Conservation (phyloP, 2,888 invertebrate genomes). For the Trichogramma dendrolimi region DNA sequence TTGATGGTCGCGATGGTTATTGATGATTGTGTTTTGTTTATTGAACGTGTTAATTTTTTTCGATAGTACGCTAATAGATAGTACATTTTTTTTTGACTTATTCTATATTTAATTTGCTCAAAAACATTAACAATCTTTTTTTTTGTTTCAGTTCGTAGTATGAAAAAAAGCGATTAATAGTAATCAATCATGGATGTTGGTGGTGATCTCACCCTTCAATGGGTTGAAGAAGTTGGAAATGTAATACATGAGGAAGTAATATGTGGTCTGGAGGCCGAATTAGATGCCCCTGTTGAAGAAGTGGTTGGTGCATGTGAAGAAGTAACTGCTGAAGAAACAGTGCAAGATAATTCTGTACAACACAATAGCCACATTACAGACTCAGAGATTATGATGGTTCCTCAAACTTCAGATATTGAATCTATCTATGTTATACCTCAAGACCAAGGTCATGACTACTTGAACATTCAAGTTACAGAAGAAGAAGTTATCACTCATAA, state of each 20-base stretch:
- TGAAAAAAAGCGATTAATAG: conserved; percentile 34
- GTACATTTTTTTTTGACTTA: no score
- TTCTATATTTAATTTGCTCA: no score
- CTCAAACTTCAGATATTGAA: conserved; percentile 50
- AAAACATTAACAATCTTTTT: no score
- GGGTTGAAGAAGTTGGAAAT: conserved; percentile 50
- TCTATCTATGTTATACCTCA: conserved; percentile 54
- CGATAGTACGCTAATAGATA: no score
- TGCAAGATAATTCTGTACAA: conserved; percentile 36
- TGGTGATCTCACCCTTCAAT: conserved; percentile 47
- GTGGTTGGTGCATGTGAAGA: conserved; percentile 54
- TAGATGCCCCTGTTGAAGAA: conserved; percentile 47
- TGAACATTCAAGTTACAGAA: conserved; percentile 65
- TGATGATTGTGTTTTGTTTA: no score
- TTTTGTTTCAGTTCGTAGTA: no score
- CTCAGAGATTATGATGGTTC: conserved; percentile 47
- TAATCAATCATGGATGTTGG: conserved; percentile 42
- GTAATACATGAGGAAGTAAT: conserved; percentile 56
- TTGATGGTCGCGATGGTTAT: no score
- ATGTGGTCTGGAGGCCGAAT: conserved; percentile 55
- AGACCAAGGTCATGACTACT: conserved; percentile 51
- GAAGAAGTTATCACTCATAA: conserved; percentile 80
- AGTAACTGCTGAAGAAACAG: conserved; percentile 50
- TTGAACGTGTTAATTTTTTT: no score
- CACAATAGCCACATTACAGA: conserved; percentile 35